Evolutionary conservation across 1,140 invertebrate species (phyloP), one percentile per base, ranked within the genome.

Genomic region (Dendrolimus kikuchii): DNA sequence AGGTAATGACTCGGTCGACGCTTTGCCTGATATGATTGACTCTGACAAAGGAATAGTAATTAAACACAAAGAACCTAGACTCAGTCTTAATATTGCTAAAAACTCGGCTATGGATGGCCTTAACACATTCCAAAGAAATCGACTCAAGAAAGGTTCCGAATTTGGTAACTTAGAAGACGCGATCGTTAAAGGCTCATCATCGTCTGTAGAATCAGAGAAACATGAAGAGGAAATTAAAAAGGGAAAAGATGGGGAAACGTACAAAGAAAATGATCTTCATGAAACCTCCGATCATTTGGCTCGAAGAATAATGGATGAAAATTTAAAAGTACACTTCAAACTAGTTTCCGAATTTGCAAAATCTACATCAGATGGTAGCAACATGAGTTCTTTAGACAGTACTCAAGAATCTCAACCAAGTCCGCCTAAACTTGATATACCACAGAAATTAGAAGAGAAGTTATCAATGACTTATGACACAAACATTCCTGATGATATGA

Each of bases 141-240:
- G 92, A 53, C 62, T 94, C 38, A 93, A 94, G 63, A 93, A 93
- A 57, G 92, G 89, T 3, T 92, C 89, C 23, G 92, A 94, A 66
- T 94, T 93, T 89, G 93, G 93, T 6, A 94, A 92, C 57, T 82
- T 95, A 43, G 92, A 94, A 70, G 92, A 94, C 64, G 92, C 92
- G 36, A 91, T 94, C 40, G 89, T 92, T 58, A 88, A 86, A 60
- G 81, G 75, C 7, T 87, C 81, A 0, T 84, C 65, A 46, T 79
- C 79, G 62, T 88, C 86, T 40, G 68, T 87, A 49, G 84, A 87
- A 49, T 88, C 82, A 5, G 80, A 85, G 7, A 81, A 77, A 57
- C 75, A 85, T 53, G 65, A 71, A 50, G 66, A 69, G 55, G 74
- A 76, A n/a, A 55, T 10, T 49, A 65, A 38, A 68, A 67, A 66